Conservation (phyloP, 2,797 vertebrate genomes). For the Sebastes taczanowskii region DNA sequence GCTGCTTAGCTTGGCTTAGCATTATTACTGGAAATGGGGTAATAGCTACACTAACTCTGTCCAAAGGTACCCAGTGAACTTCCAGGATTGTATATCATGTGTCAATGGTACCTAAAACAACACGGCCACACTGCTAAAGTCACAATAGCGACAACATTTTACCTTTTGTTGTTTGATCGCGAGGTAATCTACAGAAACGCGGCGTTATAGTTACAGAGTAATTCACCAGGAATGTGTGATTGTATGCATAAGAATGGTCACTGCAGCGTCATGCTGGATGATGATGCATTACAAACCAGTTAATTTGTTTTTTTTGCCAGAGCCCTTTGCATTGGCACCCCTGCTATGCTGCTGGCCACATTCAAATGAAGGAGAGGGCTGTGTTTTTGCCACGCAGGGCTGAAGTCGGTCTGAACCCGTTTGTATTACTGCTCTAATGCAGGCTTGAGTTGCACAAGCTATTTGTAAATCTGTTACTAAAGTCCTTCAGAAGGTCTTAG, state of each 20-base stretch:
- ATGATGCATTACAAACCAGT: background rate
- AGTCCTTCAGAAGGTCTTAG: background rate
- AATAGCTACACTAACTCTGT: background rate
- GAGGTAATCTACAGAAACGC: background rate
- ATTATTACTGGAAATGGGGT: background rate
- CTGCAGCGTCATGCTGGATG: background rate
- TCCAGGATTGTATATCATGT: background rate
- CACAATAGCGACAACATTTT: background rate
- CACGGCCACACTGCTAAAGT: background rate
- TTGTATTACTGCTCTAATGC: background rate
- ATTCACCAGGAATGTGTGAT: background rate
- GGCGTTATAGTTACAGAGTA: background rate
- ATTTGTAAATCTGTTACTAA: background rate
- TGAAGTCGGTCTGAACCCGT: no score
- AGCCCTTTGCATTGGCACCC: no score
- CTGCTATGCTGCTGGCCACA: no score
- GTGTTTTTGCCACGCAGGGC: no score
- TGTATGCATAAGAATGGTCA: no score
- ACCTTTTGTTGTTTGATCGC: background rate
- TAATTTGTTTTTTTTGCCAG: no score
- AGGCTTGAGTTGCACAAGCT: background rate
- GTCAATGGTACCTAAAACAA: background rate
- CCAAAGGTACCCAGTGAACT: background rate
- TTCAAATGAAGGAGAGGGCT: no score
- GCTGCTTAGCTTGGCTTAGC: background rate